Percentiles rank a stretch among this genome's conserved stretches.
phyloP scores from a whole-genome alignment of 2,888 invertebrate species.

The Xylocampa areola region DNA sequence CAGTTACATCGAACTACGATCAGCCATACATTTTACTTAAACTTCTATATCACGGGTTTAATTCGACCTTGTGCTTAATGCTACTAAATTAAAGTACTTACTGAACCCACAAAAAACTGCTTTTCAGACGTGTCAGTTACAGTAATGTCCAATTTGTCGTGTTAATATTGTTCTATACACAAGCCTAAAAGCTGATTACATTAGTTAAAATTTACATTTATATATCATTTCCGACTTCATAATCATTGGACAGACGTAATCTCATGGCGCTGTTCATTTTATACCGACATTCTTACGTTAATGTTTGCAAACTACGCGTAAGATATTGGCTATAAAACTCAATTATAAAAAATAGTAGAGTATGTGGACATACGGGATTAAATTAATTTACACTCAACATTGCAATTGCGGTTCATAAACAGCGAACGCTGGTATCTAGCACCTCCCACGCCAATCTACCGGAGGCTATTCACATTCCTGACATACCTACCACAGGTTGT shows the following conservation, averaged over 20 bases:
- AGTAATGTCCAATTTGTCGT: conserved; percentile 1
- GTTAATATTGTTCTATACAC: neutral
- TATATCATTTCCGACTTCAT: conserved; percentile 18
- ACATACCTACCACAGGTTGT: conserved; percentile 85
- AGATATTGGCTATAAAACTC: conserved; percentile 7
- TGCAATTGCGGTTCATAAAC: conserved; percentile 72
- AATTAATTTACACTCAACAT: conserved; percentile 59
- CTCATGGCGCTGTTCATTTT: conserved; percentile 11
- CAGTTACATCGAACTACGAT: conserved; percentile 75
- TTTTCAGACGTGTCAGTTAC: conserved; percentile 21
- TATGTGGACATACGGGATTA: conserved; percentile 25
- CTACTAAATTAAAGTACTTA: conserved; percentile 62
- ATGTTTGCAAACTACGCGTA: conserved; percentile 4
- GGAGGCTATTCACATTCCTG: conserved; percentile 84
- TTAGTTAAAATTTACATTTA: conserved; percentile 5
- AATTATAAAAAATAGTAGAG: conserved; percentile 11
- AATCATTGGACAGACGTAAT: conserved; percentile 16
- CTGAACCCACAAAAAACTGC: conserved; percentile 48
- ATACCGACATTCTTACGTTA: conserved; percentile 9
- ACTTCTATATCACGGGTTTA: conserved; percentile 72
- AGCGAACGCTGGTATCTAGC: conserved; percentile 71
- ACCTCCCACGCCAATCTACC: conserved; percentile 83
- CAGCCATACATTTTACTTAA: conserved; percentile 72
- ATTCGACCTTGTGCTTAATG: conserved; percentile 71
- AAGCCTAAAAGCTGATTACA: conserved; percentile 1